Conservation (phyloP, 2,797 vertebrate species). For the Leptatherina wallacei region DNA sequence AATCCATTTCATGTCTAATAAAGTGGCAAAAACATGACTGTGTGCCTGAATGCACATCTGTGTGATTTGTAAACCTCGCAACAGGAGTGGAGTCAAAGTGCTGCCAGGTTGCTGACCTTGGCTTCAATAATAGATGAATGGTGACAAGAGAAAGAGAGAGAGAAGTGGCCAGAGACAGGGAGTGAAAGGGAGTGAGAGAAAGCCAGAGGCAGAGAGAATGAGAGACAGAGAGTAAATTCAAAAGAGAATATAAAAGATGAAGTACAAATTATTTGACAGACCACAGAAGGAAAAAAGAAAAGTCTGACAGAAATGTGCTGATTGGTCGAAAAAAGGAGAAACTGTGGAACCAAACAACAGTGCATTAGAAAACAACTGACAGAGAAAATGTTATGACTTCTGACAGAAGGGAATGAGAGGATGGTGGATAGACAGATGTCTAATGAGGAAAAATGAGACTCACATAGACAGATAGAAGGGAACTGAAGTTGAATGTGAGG, state of each 20-base stretch:
- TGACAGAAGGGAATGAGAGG: constrained; percentile 29
- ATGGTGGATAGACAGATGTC: constrained; percentile 17
- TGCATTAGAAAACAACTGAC: constrained; percentile 45
- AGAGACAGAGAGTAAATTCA: not conserved
- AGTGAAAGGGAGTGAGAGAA: constrained; percentile 6
- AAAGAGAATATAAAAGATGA: constrained; percentile 12
- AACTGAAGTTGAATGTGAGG: constrained; percentile 34
- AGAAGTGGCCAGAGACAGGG: not conserved
- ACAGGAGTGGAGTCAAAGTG: constrained; percentile 50
- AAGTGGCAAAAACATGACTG: not conserved
- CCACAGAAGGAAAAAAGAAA: constrained; percentile 10
- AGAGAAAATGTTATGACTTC: constrained; percentile 51
- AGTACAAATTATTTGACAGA: constrained; percentile 37
- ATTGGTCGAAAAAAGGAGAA: not conserved
- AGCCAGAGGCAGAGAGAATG: not conserved
- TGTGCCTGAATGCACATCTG: constrained; percentile 8
- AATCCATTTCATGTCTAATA: not conserved
- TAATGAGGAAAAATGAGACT: constrained; percentile 70
- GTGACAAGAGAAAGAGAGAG: constrained; percentile 53
- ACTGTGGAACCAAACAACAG: constrained; percentile 29
- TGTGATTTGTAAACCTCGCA: constrained; percentile 54
- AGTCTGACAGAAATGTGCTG: constrained; percentile 29
- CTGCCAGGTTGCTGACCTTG: constrained; percentile 67
- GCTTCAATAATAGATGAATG: constrained; percentile 72
- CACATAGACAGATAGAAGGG: constrained; percentile 28